Percentiles rank a stretch among this genome's conserved stretches.
These are phyloP conservation scores for Mesorhabditis spiculigera DNA, from an alignment of 2,888 invertebrate species.

Conservation along the genomic window DNA sequence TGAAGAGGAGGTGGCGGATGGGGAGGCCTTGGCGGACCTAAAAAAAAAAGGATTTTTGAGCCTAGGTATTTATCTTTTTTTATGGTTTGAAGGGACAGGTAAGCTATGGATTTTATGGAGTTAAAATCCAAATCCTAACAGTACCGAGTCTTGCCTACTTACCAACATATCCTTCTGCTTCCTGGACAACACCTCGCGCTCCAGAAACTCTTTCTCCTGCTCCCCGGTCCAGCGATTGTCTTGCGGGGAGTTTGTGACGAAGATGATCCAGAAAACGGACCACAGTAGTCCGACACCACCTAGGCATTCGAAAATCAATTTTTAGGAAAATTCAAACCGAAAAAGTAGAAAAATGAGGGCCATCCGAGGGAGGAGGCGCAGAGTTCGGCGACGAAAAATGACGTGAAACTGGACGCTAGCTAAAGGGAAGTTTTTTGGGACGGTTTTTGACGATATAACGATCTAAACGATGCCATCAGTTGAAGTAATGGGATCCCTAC, in stretches of 20 bases:
- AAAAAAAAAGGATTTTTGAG: not conserved
- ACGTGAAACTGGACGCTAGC: not conserved
- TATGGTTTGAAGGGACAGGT: not conserved
- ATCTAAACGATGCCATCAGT: no score
- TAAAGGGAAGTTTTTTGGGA: no score
- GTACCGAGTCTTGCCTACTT: conserved; percentile 2
- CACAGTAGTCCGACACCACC: conserved; percentile 35
- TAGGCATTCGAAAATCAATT: no score
- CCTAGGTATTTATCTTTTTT: not conserved
- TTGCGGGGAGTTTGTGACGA: conserved; percentile 37
- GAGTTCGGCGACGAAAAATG: conserved; percentile 27
- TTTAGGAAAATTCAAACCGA: no score
- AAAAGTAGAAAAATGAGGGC: conserved; percentile 42
- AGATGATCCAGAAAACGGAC: conserved; percentile 36
- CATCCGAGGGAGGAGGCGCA: conserved; percentile 36
- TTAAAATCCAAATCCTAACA: not conserved
- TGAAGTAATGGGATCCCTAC: no score
- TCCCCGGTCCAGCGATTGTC: conserved; percentile 39
- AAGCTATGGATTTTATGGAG: not conserved
- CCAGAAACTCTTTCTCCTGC: conserved; percentile 31
- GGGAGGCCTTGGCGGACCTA: conserved; percentile 21
- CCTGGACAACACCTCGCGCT: conserved; percentile 6
- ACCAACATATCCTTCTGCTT: conserved; percentile 7
- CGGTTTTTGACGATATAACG: no score
- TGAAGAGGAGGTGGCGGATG: conserved; percentile 24